Conservation (phyloP, 2,888 invertebrate genomes). For the Cheilosia soror region DNA sequence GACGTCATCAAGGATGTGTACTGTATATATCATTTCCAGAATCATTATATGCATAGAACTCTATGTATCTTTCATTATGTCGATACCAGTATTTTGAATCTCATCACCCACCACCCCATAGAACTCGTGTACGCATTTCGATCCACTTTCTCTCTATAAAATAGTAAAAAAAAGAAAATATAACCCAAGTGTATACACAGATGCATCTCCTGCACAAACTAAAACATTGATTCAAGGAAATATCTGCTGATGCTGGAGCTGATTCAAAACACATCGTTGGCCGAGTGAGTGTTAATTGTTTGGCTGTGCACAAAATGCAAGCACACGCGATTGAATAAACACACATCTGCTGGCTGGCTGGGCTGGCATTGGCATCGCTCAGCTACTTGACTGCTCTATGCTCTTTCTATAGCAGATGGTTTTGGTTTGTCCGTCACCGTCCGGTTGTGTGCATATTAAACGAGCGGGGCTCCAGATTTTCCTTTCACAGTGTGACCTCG, state of each 20-base stretch:
- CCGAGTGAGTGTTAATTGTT: conserved; percentile 56
- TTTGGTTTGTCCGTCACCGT: conserved; percentile 12
- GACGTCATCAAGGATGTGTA: conserved; percentile 18
- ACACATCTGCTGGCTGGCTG: conserved; percentile 8
- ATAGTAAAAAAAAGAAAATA: not conserved
- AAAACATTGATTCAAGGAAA: conserved; percentile 25
- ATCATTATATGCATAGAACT: conserved; percentile 42
- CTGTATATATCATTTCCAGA: too few species aligned
- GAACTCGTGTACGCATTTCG: conserved; percentile 23
- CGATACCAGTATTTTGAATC: conserved; percentile 17
- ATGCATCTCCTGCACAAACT: conserved; percentile 20
- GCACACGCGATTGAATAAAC: conserved; percentile 58
- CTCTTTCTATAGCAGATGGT: conserved; percentile 26
- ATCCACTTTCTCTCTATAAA: conserved; percentile 27
- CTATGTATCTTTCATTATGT: conserved; percentile 55
- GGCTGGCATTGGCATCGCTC: too few species aligned
- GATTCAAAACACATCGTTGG: conserved; percentile 4
- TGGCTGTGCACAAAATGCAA: conserved; percentile 43
- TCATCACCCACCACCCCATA: not conserved
- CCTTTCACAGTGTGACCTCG: conserved; percentile 66
- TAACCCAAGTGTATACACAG: not conserved
- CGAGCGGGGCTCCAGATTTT: conserved; percentile 37
- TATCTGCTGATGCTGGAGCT: not conserved
- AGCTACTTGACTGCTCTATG: conserved; percentile 35
- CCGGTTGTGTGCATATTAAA: conserved; percentile 19